A percentile compares a stretch with the other conserved stretches of the same genome.
Conservation (phyloP, 2,113 vertebrate genomes). For the Stigmatopora argus region DNA sequence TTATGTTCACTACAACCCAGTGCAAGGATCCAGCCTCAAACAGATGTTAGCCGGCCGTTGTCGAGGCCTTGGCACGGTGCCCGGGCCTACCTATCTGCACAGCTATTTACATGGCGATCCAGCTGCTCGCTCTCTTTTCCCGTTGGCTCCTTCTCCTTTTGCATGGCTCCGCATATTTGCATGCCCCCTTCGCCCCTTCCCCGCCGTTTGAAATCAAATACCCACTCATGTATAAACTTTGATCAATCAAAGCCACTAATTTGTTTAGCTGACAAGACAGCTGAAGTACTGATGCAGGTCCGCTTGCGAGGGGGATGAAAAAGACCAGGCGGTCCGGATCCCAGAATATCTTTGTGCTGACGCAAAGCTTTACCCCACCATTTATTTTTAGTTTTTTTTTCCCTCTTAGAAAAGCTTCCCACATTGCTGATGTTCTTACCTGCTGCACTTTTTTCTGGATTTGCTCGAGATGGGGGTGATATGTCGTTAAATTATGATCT, state of each 20-base stretch:
- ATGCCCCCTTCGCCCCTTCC: constrained; percentile 10
- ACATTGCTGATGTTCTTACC: constrained; percentile 36
- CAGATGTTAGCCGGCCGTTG: constrained; percentile 89
- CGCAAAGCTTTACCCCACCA: constrained; percentile 40
- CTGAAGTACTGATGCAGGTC: constrained; percentile 56
- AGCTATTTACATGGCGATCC: constrained; percentile 90
- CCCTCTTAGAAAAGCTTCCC: constrained; percentile 41
- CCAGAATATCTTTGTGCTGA: constrained; percentile 56
- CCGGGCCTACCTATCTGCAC: constrained; percentile 91
- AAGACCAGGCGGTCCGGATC: constrained; percentile 59
- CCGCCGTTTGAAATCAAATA: constrained; percentile 64
- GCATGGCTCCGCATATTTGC: constrained; percentile 32
- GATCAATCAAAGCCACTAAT: constrained; percentile 66
- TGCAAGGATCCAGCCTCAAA: constrained; percentile 82
- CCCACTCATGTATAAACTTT: constrained; percentile 60
- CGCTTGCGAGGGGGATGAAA: constrained; percentile 50
- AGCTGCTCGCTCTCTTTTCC: constrained; percentile 75
- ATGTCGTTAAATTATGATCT: too few relatives aligned
- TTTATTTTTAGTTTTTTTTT: constrained; percentile 57
- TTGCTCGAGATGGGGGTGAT: constrained; percentile 34
- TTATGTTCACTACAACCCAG: constrained; percentile 77
- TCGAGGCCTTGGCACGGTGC: constrained; percentile 76
- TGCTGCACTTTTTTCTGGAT: constrained; percentile 41
- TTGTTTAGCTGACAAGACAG: constrained; percentile 65
- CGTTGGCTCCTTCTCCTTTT: constrained; percentile 15